Evolutionary conservation across 1,140 invertebrate genomes (phyloP).

Genomic region (Trichonephila clavata): DNA sequence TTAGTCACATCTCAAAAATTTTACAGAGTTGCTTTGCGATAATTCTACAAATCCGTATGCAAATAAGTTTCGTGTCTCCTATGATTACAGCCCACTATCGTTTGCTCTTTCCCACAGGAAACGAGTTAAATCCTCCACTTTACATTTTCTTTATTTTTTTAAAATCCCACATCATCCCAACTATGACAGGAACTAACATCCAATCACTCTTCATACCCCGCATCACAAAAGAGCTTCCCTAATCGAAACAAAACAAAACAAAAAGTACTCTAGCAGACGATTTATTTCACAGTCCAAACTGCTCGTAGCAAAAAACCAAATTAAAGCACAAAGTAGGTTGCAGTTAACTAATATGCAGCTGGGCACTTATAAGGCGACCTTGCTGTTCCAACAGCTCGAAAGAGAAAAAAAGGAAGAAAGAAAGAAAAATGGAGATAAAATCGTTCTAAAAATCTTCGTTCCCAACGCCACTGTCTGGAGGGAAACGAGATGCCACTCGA

Average conservation of each 20-base stretch:
- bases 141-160: too few relatives aligned
- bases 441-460: not conserved
- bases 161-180: too few relatives aligned
- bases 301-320: not conserved
- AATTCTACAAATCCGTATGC: too few relatives aligned
- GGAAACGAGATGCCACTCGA: constrained; percentile 25
- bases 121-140: too few relatives aligned
- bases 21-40: too few relatives aligned
- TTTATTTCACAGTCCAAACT: not conserved
- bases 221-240: not conserved
- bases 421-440: not conserved
- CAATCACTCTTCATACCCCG: not conserved
- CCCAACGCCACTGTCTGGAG: not conserved
- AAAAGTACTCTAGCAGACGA: not conserved
- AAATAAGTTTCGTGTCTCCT: too few relatives aligned
- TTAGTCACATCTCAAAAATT: too few relatives aligned
- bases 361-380: constrained; percentile 17
- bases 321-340: not conserved
- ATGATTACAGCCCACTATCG: too few relatives aligned
- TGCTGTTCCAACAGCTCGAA: not conserved
- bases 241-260: not conserved
- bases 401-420: too few relatives aligned
- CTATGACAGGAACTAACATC: not conserved
- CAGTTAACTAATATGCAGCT: not conserved
- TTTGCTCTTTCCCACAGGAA: too few relatives aligned